Percentiles rank a stretch among this genome's conserved stretches.
phyloP scores from a whole-genome alignment of 2,113 vertebrate genomes.

The Centropristis striata region DNA sequence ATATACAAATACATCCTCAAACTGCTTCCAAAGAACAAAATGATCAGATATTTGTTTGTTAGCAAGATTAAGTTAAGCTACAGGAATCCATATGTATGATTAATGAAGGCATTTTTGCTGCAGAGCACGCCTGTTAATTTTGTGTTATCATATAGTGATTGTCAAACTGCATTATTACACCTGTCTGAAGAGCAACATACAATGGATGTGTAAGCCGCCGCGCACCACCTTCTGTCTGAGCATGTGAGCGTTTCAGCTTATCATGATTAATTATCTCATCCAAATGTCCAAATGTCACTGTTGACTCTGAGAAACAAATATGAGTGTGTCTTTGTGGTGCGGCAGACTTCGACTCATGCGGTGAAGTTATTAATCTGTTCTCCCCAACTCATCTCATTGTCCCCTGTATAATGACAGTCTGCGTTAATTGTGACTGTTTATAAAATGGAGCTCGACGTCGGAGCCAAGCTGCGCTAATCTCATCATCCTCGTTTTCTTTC shows the following conservation, averaged over 20 bases:
- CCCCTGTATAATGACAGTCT: constrained; percentile 80
- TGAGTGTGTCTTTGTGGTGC: constrained; percentile 62
- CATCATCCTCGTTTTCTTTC: constrained; percentile 81
- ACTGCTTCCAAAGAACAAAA: too few relatives aligned
- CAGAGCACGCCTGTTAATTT: constrained; percentile 73
- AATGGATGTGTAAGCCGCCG: constrained; percentile 32
- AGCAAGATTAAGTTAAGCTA: too few relatives aligned
- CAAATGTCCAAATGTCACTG: constrained; percentile 70
- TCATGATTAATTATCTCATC: constrained; percentile 77
- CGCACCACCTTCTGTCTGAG: constrained; percentile 56
- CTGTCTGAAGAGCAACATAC: constrained; percentile 67
- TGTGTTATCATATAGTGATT: constrained; percentile 53
- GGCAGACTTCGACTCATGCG: constrained; percentile 71
- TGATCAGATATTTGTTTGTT: too few relatives aligned
- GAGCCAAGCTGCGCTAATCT: constrained; percentile 82
- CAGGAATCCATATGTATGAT: constrained; percentile 5
- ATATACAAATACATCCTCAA: too few relatives aligned
- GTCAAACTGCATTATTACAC: constrained; percentile 66
- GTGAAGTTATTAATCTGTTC: constrained; percentile 82
- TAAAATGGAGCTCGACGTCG: constrained; percentile 75
- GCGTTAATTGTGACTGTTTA: constrained; percentile 84
- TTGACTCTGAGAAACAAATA: constrained; percentile 75
- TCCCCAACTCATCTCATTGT: constrained; percentile 77
- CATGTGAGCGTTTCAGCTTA: constrained; percentile 37
- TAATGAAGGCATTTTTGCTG: constrained; percentile 66